Evolutionary conservation across 2,888 invertebrate species (phyloP).

Genomic region (Listrodromus nycthemerus): DNA sequence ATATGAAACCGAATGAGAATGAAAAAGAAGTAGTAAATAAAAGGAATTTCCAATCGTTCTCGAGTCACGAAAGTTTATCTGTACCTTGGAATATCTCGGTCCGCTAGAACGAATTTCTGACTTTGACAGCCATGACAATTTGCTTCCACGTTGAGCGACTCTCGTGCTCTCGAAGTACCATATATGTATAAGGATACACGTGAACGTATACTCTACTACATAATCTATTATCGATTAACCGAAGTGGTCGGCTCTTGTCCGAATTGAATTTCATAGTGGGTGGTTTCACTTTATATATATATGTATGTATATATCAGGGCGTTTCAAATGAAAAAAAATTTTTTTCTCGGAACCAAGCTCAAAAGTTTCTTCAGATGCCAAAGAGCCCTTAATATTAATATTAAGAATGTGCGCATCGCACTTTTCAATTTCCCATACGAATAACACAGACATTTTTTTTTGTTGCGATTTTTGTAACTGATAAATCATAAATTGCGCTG

Average conservation of each 20-base stretch:
- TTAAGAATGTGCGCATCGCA: no score
- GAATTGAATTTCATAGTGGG: constrained; percentile 43
- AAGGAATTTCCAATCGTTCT: constrained; percentile 5
- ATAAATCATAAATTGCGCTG: no score
- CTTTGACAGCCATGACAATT: constrained; percentile 62
- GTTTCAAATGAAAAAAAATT: no score
- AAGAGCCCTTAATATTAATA: no score
- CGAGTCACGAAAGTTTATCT: constrained; percentile 40
- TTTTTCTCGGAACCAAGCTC: no score
- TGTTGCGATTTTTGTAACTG: no score
- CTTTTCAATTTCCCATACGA: no score
- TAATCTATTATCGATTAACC: constrained; percentile 61
- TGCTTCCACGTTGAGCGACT: constrained; percentile 30
- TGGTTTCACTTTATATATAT: constrained; percentile 26
- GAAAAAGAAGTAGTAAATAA: background rate
- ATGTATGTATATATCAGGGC: no score
- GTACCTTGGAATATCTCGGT: constrained; percentile 13
- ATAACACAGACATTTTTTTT: no score
- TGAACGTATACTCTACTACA: constrained; percentile 12
- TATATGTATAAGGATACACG: constrained; percentile 28
- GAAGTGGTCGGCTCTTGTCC: constrained; percentile 48
- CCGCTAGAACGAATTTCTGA: constrained; percentile 49
- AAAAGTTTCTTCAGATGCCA: no score
- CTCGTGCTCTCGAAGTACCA: constrained; percentile 33
- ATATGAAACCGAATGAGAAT: background rate